A percentile compares a stretch with the other conserved stretches of the same genome.
Evolutionary conservation across 2,888 invertebrate species (phyloP).

Genomic region (Oscheius myriophilus): DNA sequence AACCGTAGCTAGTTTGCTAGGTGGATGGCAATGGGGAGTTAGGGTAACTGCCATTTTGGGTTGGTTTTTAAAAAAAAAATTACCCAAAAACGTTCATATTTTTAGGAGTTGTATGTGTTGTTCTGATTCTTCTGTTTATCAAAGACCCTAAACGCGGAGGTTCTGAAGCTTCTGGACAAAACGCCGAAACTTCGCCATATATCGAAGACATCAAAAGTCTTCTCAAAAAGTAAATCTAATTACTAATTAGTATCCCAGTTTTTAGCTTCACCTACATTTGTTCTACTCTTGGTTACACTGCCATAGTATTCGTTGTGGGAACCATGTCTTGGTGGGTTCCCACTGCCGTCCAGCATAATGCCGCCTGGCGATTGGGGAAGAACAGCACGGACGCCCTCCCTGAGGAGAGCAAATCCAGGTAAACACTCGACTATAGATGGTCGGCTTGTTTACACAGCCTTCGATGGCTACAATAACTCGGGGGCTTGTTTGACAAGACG

Average conservation of each 20-base stretch:
- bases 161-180: slow-evolving; percentile 48
- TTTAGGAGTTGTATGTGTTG: slow-evolving; percentile 57
- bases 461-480: too few relatives aligned
- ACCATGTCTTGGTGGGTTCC: slow-evolving; percentile 84
- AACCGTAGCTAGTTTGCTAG: slow-evolving; percentile 79
- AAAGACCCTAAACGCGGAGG: slow-evolving; percentile 63
- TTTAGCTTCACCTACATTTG: slow-evolving; percentile 86
- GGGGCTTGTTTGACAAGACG: too few relatives aligned
- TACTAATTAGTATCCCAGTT: neutral
- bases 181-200: slow-evolving; percentile 45
- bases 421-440: neutral
- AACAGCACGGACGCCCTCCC: slow-evolving; percentile 3
- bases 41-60: slow-evolving; percentile 88
- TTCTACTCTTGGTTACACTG: slow-evolving; percentile 92
- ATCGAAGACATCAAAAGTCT: slow-evolving; percentile 55
- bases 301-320: slow-evolving; percentile 97
- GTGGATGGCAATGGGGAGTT: slow-evolving; percentile 90
- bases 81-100: too few relatives aligned
- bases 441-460: too few relatives aligned
- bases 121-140: slow-evolving; percentile 60
- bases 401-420: slow-evolving; percentile 13
- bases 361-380: slow-evolving; percentile 33
- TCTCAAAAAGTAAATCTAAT: slow-evolving; percentile 37
- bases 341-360: slow-evolving; percentile 52
- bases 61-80: too few relatives aligned